Evolutionary conservation across 2,113 vertebrate genomes (phyloP).

Genomic region (Anser cygnoides): DNA sequence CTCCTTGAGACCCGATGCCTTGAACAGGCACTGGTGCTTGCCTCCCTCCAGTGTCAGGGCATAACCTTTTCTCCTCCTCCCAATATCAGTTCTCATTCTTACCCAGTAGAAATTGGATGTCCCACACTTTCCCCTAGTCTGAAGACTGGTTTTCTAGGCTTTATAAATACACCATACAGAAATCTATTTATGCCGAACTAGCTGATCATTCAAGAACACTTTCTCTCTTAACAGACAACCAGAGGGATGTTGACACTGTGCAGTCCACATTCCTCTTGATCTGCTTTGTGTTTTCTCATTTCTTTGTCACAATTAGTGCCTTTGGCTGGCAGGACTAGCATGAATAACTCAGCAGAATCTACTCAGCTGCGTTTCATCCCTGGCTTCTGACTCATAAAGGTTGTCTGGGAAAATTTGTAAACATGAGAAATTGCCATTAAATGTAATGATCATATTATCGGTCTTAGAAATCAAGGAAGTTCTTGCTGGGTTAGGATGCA

Average conservation of each 20-base stretch:
- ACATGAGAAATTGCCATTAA: constrained; percentile 1
- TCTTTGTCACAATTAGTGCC: background rate
- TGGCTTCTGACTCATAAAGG: constrained; percentile 26
- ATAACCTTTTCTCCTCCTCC: background rate
- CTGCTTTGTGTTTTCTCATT: background rate
- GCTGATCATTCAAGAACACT: background rate
- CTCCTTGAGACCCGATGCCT: background rate
- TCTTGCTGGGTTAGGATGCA: constrained; percentile 15
- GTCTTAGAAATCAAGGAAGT: constrained; percentile 31
- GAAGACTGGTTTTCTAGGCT: background rate
- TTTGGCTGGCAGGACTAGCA: background rate
- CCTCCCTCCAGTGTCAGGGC: background rate
- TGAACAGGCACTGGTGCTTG: background rate
- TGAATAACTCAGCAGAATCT: background rate
- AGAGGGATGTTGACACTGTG: background rate
- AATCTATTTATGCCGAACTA: background rate
- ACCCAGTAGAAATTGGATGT: background rate
- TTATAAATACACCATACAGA: background rate
- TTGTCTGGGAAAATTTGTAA: constrained; percentile 29
- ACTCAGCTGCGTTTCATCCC: background rate
- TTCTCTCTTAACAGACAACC: background rate
- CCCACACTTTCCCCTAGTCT: background rate
- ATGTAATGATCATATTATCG: background rate
- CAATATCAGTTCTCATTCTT: background rate
- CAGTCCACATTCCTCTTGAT: background rate